phyloP scores from a whole-genome alignment of 2,797 vertebrate genomes.

The Sandelia bainsii region DNA sequence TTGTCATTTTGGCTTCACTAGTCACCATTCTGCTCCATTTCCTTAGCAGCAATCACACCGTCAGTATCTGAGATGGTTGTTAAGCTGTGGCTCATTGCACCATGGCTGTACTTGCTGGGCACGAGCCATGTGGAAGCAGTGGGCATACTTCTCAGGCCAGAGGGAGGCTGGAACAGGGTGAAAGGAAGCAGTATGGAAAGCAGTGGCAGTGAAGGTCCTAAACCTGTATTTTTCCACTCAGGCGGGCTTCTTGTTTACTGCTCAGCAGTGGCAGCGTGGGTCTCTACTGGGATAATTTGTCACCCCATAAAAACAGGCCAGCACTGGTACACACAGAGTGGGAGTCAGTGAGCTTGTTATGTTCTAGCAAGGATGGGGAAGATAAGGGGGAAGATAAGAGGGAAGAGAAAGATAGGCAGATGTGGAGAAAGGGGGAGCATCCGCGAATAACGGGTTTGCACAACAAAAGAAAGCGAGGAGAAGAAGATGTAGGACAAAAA shows the following conservation, averaged over 20 bases:
- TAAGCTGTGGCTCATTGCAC: conserved; percentile 77
- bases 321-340: conserved; percentile 51
- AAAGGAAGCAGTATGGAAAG: conserved; percentile 37
- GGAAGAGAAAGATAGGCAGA: conserved; percentile 18
- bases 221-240: conserved; percentile 70
- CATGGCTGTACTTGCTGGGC: conserved; percentile 72
- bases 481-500: conserved; percentile 17
- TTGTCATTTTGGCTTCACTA: conserved; percentile 70
- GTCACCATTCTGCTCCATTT: conserved; percentile 77
- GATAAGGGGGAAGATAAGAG: conserved; percentile 39
- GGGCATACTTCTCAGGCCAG: conserved; percentile 59
- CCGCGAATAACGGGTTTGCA: conserved; percentile 38
- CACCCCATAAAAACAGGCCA: conserved; percentile 70
- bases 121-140: conserved; percentile 71
- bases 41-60: conserved; percentile 71
- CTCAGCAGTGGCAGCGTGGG: conserved; percentile 58
- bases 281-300: conserved; percentile 74
- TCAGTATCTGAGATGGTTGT: conserved; percentile 76
- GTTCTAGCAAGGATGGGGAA: conserved; percentile 53
- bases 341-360: conserved; percentile 70
- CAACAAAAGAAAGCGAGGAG: conserved; percentile 6
- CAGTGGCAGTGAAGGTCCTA: conserved; percentile 38
- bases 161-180: conserved; percentile 41
- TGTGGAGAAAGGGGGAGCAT: conserved; percentile 15
- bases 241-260: conserved; percentile 68